Conservation (phyloP, 64 coral and sea anemone species). For the Porites lutea region DNA sequence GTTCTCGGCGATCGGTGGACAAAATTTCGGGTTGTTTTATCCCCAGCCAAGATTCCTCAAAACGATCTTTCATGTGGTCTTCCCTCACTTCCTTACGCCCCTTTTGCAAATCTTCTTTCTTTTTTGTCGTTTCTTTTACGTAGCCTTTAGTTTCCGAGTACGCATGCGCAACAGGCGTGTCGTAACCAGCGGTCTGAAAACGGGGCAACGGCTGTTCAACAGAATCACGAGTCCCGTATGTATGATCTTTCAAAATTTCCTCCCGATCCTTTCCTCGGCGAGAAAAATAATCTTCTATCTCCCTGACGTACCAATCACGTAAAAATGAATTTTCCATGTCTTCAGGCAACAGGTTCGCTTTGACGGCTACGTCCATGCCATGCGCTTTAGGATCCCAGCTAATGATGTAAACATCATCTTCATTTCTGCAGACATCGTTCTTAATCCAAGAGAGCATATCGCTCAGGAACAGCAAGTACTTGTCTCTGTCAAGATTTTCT, state of each 20-base stretch:
- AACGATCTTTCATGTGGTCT: not conserved
- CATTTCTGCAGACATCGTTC: not conserved
- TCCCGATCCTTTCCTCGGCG: not conserved
- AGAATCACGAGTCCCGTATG: not conserved
- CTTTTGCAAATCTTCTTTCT: not conserved
- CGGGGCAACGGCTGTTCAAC: not conserved
- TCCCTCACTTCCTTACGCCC: not conserved
- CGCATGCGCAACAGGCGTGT: not conserved
- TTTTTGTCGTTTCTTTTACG: not conserved
- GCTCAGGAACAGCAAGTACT: constrained; percentile 4
- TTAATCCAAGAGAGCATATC: constrained; percentile 33
- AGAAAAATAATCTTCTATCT: constrained; percentile 28
- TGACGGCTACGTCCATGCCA: not conserved
- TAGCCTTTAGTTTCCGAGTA: no score
- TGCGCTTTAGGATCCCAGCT: constrained; percentile 25
- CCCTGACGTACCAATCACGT: constrained; percentile 20
- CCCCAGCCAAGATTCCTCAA: constrained; percentile 40
- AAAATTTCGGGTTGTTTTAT: not conserved
- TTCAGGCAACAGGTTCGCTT: not conserved
- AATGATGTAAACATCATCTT: not conserved
- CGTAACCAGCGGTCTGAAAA: not conserved
- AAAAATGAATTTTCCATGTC: not conserved
- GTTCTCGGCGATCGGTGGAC: not conserved
- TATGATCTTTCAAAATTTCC: not conserved
- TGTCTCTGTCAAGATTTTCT: constrained; percentile 45